phyloP scores from a whole-genome alignment of 2,888 invertebrate species.

The Amiota communis region DNA sequence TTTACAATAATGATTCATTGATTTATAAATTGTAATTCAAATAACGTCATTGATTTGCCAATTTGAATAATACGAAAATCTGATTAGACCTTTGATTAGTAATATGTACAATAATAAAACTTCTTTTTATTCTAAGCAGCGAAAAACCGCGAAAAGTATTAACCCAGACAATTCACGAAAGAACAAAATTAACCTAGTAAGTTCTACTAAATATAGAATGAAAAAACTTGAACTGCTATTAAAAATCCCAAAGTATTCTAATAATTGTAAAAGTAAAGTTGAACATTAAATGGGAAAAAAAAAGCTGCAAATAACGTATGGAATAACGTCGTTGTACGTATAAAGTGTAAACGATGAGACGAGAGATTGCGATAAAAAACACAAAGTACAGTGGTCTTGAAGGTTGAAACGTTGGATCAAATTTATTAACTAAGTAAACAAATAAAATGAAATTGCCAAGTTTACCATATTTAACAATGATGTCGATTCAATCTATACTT shows the following conservation, averaged over 20 bases:
- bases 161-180: not conserved
- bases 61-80: not conserved
- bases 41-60: not conserved
- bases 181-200: not conserved
- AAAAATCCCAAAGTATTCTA: not conserved
- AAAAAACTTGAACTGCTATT: not conserved
- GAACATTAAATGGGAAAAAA: too few species aligned
- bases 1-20: not conserved
- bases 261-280: too few species aligned
- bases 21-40: not conserved
- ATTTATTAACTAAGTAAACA: too few species aligned
- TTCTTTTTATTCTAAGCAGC: not conserved
- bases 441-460: too few species aligned
- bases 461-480: too few species aligned
- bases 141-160: constrained; percentile 3
- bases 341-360: too few species aligned
- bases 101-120: not conserved
- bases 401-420: too few species aligned
- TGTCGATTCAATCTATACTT: too few species aligned
- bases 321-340: not conserved
- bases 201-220: not conserved
- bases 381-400: too few species aligned
- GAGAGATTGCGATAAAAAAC: too few species aligned
- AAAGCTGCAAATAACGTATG: not conserved
- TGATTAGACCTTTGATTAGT: not conserved